Conservation (phyloP, 2,888 invertebrate species). For the Cryptocephalus primarius region DNA sequence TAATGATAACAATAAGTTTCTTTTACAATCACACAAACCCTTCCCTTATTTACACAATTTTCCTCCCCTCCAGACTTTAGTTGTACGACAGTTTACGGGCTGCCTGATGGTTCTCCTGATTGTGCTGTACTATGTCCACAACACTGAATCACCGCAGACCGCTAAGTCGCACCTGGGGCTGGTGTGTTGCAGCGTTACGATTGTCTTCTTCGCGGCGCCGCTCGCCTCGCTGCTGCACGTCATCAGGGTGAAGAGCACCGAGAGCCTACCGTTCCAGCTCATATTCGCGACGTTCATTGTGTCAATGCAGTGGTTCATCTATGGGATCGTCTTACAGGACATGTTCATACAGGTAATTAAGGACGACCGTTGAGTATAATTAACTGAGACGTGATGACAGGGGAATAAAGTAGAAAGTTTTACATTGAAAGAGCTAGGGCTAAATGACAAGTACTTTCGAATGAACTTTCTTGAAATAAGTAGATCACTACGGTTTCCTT, state of each 20-base stretch:
- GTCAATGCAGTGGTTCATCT: constrained; percentile 72
- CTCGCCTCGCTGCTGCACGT: constrained; percentile 72
- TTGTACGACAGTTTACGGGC: constrained; percentile 50
- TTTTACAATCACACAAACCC: too few relatives aligned
- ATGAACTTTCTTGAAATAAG: too few relatives aligned
- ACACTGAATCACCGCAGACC: constrained; percentile 41
- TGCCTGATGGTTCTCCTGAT: constrained; percentile 43
- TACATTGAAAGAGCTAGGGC: too few relatives aligned
- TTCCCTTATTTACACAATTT: constrained; percentile 13
- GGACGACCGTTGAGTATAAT: background rate
- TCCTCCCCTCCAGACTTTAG: constrained; percentile 32
- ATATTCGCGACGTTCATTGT: constrained; percentile 76
- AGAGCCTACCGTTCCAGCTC: constrained; percentile 78
- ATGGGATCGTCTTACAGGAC: constrained; percentile 71
- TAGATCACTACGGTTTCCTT: too few relatives aligned
- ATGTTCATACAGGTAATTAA: constrained; percentile 60
- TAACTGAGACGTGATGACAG: background rate
- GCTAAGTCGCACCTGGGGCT: constrained; percentile 55
- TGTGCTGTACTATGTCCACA: constrained; percentile 48
- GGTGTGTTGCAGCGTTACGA: constrained; percentile 60
- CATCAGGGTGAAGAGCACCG: constrained; percentile 65
- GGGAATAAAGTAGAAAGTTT: background rate
- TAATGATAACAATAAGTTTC: too few relatives aligned
- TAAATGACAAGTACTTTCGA: too few relatives aligned
- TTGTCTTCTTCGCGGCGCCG: constrained; percentile 74